Conservation (phyloP, 2,113 vertebrate species). For the Scalopus aquaticus region DNA sequence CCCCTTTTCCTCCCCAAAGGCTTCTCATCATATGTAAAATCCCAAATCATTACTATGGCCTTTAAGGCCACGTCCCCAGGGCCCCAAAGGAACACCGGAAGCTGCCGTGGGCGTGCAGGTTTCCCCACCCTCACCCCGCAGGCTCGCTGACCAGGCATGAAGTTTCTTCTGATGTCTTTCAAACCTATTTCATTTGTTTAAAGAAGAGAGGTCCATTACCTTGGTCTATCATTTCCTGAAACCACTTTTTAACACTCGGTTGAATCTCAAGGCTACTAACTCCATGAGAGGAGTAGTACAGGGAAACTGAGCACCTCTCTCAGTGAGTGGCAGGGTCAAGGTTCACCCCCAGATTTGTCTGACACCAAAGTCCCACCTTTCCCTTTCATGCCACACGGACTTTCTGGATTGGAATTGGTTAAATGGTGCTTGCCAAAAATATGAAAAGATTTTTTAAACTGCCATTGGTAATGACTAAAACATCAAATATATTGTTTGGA, state of each 20-base stretch:
- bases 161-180: not conserved
- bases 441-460: not conserved
- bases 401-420: not conserved
- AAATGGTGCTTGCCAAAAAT: not conserved
- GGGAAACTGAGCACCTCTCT: not conserved
- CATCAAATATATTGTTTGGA: not conserved
- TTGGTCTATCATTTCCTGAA: not conserved
- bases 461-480: not conserved
- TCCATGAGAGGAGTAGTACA: rapidly evolving
- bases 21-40: not conserved
- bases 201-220: not conserved
- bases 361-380: not conserved
- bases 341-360: not conserved
- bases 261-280: not conserved
- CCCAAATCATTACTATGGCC: not conserved
- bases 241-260: not conserved
- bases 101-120: not conserved
- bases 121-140: rapidly evolving
- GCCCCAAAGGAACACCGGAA: not conserved
- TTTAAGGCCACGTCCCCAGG: rapidly evolving
- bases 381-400: not conserved
- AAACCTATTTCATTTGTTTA: not conserved
- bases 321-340: not conserved
- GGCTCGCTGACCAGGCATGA: not conserved
- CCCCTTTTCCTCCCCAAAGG: not conserved